phyloP scores from a whole-genome alignment of 2,797 vertebrate species.

The Acipenser ruthenus region DNA sequence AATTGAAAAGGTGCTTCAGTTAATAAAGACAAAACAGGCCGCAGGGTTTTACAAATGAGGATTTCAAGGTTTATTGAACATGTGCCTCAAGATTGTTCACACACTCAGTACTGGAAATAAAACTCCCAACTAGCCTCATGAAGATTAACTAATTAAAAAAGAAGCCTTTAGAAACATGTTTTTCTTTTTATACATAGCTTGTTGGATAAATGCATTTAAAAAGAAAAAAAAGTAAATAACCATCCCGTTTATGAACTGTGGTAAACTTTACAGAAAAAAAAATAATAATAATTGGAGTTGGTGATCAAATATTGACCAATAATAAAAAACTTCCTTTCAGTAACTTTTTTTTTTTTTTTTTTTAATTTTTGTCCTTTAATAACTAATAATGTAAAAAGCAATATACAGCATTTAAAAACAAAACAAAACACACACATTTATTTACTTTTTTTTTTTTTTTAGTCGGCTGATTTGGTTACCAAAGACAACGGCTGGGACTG shows the following conservation, averaged over 20 bases:
- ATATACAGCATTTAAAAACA: conserved; percentile 42
- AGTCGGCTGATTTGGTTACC: conserved; percentile 74
- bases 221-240: conserved; percentile 36
- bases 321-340: conserved; percentile 55
- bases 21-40: not conserved
- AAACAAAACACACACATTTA: conserved; percentile 2
- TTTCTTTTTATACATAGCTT: conserved; percentile 29
- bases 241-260: no score
- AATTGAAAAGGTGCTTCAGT: no score
- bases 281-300: conserved; percentile 30
- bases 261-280: conserved; percentile 37
- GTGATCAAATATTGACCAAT: conserved; percentile 97
- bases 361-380: conserved; percentile 55
- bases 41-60: conserved; percentile 2
- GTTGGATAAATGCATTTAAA: conserved; percentile 26
- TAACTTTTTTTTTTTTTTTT: conserved; percentile 45
- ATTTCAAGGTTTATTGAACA: conserved; percentile 7
- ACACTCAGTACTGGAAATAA: conserved; percentile 18
- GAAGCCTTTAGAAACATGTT: conserved; percentile 25
- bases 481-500: conserved; percentile 72
- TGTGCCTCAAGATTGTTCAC: not conserved
- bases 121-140: conserved; percentile 35
- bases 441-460: conserved; percentile 25
- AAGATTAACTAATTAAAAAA: conserved; percentile 22
- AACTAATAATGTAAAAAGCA: conserved; percentile 46